A percentile compares a stretch with the other conserved stretches of the same genome.
Evolutionary conservation across 2,888 invertebrate species (phyloP).

Genomic region (Spodoptera picta): DNA sequence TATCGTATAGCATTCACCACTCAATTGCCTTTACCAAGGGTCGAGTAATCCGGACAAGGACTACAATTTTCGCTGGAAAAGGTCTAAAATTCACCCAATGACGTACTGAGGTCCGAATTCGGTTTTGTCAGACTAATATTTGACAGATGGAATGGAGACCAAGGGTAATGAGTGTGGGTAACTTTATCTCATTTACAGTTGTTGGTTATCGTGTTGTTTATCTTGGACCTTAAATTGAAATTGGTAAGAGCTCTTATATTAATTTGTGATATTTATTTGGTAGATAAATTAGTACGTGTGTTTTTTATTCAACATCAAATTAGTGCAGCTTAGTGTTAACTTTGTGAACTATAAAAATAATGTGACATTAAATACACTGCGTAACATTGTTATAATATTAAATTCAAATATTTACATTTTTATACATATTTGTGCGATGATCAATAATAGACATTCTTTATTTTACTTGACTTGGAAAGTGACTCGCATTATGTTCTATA

Average conservation of each 20-base stretch:
- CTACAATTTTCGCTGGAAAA: conserved; percentile 37
- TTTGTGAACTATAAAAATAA: no score
- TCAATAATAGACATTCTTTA: no score
- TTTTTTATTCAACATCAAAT: no score
- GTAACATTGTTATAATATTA: no score
- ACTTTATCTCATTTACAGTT: conserved; percentile 24
- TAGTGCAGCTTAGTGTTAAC: no score
- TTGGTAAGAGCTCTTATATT: background rate
- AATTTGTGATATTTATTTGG: background rate
- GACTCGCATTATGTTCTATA: no score
- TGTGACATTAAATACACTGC: no score
- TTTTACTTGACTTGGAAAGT: no score
- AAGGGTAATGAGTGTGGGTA: conserved; percentile 18
- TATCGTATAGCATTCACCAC: conserved; percentile 21
- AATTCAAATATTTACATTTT: no score
- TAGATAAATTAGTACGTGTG: background rate
- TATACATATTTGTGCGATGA: no score
- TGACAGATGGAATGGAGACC: conserved; percentile 26
- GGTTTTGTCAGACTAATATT: conserved; percentile 35
- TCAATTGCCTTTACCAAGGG: conserved; percentile 36
- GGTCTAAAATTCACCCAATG: conserved; percentile 41
- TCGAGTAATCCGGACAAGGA: conserved; percentile 34
- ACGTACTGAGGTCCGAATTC: conserved; percentile 23
- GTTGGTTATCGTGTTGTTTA: conserved; percentile 7
- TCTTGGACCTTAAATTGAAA: conserved; percentile 3